These are phyloP conservation scores for Limnephilus rhombicus DNA, from an alignment of 2,888 invertebrate species.

Conservation along the genomic window DNA sequence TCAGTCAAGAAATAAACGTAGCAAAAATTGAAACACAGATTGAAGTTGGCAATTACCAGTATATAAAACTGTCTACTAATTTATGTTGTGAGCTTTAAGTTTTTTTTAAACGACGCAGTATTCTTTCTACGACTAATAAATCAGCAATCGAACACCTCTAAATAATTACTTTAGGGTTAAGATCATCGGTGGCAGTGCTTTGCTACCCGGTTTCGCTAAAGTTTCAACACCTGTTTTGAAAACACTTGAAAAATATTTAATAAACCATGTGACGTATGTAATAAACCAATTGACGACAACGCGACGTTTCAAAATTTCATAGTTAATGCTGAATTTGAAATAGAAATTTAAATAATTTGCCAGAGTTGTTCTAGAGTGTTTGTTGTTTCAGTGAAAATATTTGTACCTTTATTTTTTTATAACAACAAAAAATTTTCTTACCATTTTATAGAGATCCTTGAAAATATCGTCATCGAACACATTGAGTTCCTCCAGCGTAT, in stretches of 20 bases:
- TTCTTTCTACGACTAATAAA: not conserved
- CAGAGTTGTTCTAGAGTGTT: not conserved
- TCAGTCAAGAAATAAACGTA: not conserved
- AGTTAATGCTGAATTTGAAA: not conserved
- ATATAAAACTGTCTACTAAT: not conserved
- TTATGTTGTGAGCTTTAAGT: not conserved
- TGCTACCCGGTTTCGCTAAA: not conserved
- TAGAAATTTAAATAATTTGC: not conserved
- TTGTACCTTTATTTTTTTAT: too few species aligned
- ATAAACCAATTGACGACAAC: too few species aligned
- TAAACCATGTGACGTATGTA: too few species aligned
- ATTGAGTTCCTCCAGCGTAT: constrained; percentile 80
- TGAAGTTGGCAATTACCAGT: not conserved
- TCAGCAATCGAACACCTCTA: not conserved
- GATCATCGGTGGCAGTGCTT: not conserved
- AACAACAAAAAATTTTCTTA: constrained; percentile 71
- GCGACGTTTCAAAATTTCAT: not conserved
- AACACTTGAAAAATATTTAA: too few species aligned
- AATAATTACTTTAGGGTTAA: not conserved
- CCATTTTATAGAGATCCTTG: constrained; percentile 84
- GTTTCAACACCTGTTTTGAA: too few species aligned
- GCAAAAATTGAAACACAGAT: not conserved
- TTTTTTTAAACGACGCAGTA: not conserved
- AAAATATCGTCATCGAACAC: constrained; percentile 80
- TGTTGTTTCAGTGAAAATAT: not conserved